Evolutionary conservation across 2,113 vertebrate genomes (phyloP), one percentile per base, ranked within the genome.

Genomic region (Mobula hypostoma): DNA sequence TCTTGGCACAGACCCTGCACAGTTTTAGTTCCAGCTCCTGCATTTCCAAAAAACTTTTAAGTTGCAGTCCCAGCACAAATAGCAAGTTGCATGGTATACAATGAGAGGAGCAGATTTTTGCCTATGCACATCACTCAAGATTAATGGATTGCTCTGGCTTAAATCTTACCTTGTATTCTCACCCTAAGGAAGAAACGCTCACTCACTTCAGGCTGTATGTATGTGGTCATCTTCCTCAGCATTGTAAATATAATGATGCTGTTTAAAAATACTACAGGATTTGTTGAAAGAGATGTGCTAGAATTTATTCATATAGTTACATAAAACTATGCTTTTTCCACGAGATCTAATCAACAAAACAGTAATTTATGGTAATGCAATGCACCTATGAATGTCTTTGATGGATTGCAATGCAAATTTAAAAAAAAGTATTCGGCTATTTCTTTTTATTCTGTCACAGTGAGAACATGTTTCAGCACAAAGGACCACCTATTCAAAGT

Each of bases 301-400:
- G 83, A 29, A 14, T 14, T 21, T 19, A 90, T 66, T 90, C 14
- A 29, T 68, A 29, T 63, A 90, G 61, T 66, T 12, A n/a, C 61
- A 32, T 90, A 32, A 90, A 90, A 5, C n/a, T 21, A 0, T 61
- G 5, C 63, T 32, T 90, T 90, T 12, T 19, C 0, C 63, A 17
- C 1, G 14, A n/a, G n/a, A 90, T 32, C n/a, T 19, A 5, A 63
- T 66, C 58, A 66, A 29, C 58, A n/a, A 61, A 66, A 66, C 27
- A 32, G 14, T 15, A n/a, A 27, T 12, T 66, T 61, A n/a, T 63
- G 12, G 29, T 5, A 68, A 8, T 32, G 27, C 12, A n/a, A 15
- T 88, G 83, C 83, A 88, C 5, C 83, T n/a, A 24, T 90, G 85
- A 68, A 32, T 66, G 61, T n/a, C 29, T 87, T 88, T n/a, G 58